phyloP scores from a whole-genome alignment of 2,888 invertebrate species.

The Apamea anceps region DNA sequence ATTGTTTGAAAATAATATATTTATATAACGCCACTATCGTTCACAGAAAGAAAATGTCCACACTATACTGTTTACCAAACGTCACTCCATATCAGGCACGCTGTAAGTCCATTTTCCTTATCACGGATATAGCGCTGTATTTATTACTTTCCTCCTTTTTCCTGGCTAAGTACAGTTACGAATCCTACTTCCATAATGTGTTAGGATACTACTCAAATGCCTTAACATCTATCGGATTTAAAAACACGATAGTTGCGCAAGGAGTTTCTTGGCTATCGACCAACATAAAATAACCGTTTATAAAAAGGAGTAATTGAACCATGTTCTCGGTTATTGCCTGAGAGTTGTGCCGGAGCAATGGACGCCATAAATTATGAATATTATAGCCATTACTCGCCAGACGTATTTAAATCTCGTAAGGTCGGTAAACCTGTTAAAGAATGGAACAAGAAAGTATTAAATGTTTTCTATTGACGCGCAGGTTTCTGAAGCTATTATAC shows the following conservation, averaged over 20 bases:
- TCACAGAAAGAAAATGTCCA: conserved; percentile 31
- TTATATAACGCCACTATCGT: background rate
- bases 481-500: background rate
- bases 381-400: conserved; percentile 51
- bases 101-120: conserved; percentile 46
- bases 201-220: conserved; percentile 7
- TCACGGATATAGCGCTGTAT: conserved; percentile 32
- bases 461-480: conserved; percentile 10
- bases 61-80: conserved; percentile 36
- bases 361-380: conserved; percentile 52
- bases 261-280: conserved; percentile 25
- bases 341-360: conserved; percentile 52
- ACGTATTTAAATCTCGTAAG: conserved; percentile 48
- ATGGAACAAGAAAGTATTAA: conserved; percentile 12
- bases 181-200: conserved; percentile 25
- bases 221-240: conserved; percentile 30
- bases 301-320: conserved; percentile 54
- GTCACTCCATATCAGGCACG: conserved; percentile 36
- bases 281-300: conserved; percentile 43
- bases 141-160: conserved; percentile 39
- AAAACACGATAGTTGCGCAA: conserved; percentile 24
- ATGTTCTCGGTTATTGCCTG: conserved; percentile 36
- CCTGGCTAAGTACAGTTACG: conserved; percentile 14
- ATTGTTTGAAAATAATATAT: conserved; percentile 10
- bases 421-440: conserved; percentile 43